These are phyloP conservation scores for Scaptomyza cyrtandrae DNA, from an alignment of 2,888 invertebrate species.

Conservation along the genomic window DNA sequence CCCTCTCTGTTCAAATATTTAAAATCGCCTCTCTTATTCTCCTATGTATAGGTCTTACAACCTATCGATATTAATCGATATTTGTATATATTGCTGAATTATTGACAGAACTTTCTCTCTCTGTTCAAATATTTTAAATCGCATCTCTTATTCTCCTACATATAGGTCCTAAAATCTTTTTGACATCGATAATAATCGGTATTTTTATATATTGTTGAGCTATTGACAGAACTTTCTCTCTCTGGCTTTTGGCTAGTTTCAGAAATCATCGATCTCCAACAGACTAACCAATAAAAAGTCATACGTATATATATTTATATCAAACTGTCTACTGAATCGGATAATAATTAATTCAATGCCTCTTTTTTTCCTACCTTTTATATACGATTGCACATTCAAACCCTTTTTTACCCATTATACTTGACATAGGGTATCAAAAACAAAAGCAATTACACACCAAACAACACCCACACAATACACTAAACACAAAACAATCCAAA, in stretches of 20 bases:
- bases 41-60: too few species aligned
- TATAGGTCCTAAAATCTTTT: too few species aligned
- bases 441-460: conserved; percentile 58
- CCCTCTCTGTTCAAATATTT: too few species aligned
- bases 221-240: neutral
- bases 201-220: neutral
- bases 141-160: too few species aligned
- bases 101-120: too few species aligned
- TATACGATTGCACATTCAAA: too few species aligned
- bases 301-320: too few species aligned
- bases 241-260: neutral
- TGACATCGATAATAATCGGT: neutral
- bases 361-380: too few species aligned
- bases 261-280: neutral
- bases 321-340: too few species aligned
- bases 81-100: neutral
- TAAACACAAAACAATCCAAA: neutral
- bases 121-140: too few species aligned
- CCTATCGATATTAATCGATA: neutral
- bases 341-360: too few species aligned
- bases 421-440: conserved; percentile 24
- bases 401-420: neutral
- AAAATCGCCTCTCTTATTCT: too few species aligned
- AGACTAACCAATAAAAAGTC: neutral
- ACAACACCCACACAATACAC: conserved; percentile 18